These are phyloP conservation scores for Trichechus manatus DNA, from an alignment of 2,113 vertebrate species.

Conservation along the genomic window DNA sequence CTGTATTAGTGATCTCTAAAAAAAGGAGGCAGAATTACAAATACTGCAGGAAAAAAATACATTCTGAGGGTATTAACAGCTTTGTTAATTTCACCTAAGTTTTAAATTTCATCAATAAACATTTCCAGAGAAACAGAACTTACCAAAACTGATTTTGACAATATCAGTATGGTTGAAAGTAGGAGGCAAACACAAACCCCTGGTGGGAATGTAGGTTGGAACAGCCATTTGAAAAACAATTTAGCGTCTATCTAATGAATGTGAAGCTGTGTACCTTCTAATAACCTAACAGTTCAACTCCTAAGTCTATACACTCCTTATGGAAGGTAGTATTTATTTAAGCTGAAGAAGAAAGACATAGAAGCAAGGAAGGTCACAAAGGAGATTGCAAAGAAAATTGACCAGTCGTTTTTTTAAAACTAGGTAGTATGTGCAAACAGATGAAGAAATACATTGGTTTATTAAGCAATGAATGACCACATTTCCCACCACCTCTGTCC, in stretches of 20 bases:
- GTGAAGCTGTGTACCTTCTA: not conserved
- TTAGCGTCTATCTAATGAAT: not conserved
- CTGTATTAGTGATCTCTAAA: not conserved
- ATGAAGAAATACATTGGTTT: not conserved
- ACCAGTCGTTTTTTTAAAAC: not conserved
- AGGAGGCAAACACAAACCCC: not conserved
- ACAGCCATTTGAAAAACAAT: not conserved
- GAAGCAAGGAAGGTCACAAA: not conserved
- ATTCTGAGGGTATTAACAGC: not conserved
- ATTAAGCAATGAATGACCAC: not conserved
- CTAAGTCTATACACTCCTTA: not conserved
- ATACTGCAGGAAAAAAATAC: not conserved
- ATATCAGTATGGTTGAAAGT: not conserved
- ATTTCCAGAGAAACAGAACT: not conserved
- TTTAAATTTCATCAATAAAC: conserved; percentile 28
- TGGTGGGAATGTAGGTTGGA: not conserved
- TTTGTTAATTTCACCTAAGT: conserved; percentile 23
- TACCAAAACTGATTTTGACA: not conserved
- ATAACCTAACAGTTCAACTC: not conserved
- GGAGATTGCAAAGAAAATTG: not conserved
- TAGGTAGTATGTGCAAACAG: not conserved
- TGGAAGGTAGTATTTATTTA: not conserved
- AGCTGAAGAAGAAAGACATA: not conserved
- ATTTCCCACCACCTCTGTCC: not conserved
- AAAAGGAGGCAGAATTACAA: not conserved